Evolutionary conservation across 2,113 vertebrate genomes (phyloP), one percentile per base, ranked within the genome.

Genomic region (Gymnarchus niloticus): DNA sequence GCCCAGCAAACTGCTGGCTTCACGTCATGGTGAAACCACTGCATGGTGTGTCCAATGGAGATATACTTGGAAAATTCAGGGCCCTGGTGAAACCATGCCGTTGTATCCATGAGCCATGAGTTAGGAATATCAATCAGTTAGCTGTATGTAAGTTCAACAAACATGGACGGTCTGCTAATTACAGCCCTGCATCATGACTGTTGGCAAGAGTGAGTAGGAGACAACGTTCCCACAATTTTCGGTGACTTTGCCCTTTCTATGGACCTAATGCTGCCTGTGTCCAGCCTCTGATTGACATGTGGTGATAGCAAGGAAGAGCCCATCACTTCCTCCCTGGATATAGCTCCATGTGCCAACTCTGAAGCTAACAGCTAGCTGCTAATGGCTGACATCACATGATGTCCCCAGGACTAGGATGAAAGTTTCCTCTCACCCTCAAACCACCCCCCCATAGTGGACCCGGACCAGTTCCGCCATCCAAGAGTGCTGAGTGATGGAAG

Each of bases 141-240:
- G 33, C 61, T 14, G 73, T 48, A n/a, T 78, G 44, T n/a, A 6
- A 21, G 23, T 17, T 78, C 21, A 46, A 8, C 37, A 21, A 37
- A 6, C 3, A 10, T 21, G 44, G 76, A 41, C 44, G 46, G 8
- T 48, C 46, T 3, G 19, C 76, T 41, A 44, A 2, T 46, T 44
- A 78, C 41, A 78, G 83, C 92, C 90, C 92, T 92, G 90, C 89
- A 87, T n/a, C n/a, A 88, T 89, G 91, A 89, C 93, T 91, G 87
- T 90, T 89, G n/a, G 19, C 44, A 21, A 81, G 33, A 2, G 33
- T 25, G 81, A 7, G 23, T 59, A 48, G 56, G 41, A 52, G 83
- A 88, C 49, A 37, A 41, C 83, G 76, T 76, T 69, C 87, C 87
- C 49, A 54, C 17, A 81, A 77, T 76, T 33, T 25, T 80, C 25